Evolutionary conservation across 2,888 invertebrate species (phyloP).

Genomic region (Schrankia costaestrigalis): DNA sequence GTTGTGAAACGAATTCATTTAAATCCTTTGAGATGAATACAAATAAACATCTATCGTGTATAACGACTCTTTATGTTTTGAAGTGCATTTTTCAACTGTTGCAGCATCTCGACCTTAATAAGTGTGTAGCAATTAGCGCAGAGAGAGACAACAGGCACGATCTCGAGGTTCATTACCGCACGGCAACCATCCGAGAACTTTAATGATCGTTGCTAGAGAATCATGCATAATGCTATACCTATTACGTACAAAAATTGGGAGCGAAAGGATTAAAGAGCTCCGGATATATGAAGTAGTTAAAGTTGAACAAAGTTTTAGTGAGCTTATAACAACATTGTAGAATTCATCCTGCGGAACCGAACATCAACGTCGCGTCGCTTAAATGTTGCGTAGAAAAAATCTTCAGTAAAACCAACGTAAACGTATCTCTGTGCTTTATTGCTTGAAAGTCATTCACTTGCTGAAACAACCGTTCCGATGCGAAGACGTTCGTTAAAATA

Average conservation of each 20-base stretch:
- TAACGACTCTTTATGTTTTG: constrained; percentile 24
- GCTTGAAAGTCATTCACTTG: constrained; percentile 59
- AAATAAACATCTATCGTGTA: not conserved
- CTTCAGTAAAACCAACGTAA: constrained; percentile 59
- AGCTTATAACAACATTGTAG: too few species aligned
- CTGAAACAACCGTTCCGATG: constrained; percentile 46
- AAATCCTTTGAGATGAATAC: too few species aligned
- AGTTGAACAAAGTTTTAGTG: not conserved
- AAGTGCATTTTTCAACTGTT: constrained; percentile 51
- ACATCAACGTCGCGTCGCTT: constrained; percentile 47
- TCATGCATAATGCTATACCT: constrained; percentile 36
- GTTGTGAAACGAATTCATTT: constrained; percentile 14
- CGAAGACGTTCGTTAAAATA: constrained; percentile 51
- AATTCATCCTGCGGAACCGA: constrained; percentile 28
- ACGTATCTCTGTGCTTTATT: constrained; percentile 62
- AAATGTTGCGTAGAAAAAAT: constrained; percentile 60
- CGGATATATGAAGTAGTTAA: not conserved
- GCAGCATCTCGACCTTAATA: constrained; percentile 56
- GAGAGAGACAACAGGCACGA: constrained; percentile 47
- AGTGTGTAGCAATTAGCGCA: constrained; percentile 57
- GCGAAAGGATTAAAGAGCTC: constrained; percentile 22
- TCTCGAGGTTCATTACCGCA: constrained; percentile 50
- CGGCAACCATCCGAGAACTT: constrained; percentile 38
- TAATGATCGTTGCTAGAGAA: constrained; percentile 46
- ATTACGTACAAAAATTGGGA: constrained; percentile 24